A percentile compares a stretch with the other conserved stretches of the same genome.
Evolutionary conservation across 2,888 invertebrate genomes (phyloP).

Genomic region (Agrilus mali): DNA sequence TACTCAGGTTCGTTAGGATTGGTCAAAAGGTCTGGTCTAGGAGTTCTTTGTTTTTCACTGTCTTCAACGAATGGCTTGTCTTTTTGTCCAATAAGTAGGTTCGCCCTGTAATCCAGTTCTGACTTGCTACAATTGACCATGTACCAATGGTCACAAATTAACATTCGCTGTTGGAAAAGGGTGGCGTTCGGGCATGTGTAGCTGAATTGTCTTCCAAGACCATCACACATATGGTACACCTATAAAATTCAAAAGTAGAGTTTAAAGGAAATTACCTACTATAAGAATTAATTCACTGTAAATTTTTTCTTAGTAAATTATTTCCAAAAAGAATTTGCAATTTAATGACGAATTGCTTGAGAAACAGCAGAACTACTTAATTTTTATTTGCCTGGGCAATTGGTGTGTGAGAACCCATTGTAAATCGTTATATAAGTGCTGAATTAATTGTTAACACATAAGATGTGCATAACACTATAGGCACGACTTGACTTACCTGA

Average conservation of each 20-base stretch:
- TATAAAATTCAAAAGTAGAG: conserved; percentile 21
- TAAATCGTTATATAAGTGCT: too few species aligned
- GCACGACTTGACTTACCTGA: conserved; percentile 44
- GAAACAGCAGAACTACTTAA: too few species aligned
- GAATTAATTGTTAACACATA: too few species aligned
- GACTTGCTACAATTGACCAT: conserved; percentile 69
- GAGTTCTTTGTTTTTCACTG: conserved; percentile 50
- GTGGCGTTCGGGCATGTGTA: conserved; percentile 70
- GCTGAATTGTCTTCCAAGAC: conserved; percentile 61
- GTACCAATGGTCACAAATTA: conserved; percentile 72
- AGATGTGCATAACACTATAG: too few species aligned
- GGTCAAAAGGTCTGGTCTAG: conserved; percentile 54
- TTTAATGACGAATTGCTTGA: too few species aligned
- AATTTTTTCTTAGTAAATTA: neutral
- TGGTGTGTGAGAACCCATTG: neutral
- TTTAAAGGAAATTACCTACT: neutral
- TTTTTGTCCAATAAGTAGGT: conserved; percentile 58
- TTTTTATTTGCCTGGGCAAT: neutral
- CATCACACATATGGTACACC: conserved; percentile 76
- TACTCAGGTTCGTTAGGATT: conserved; percentile 34
- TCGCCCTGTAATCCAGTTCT: conserved; percentile 54
- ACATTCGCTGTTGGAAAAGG: conserved; percentile 67
- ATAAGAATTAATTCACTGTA: too few species aligned
- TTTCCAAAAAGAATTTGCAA: too few species aligned
- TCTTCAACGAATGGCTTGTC: conserved; percentile 56